Evolutionary conservation across 2,113 vertebrate genomes (phyloP).

Genomic region (Synchiropus splendidus): DNA sequence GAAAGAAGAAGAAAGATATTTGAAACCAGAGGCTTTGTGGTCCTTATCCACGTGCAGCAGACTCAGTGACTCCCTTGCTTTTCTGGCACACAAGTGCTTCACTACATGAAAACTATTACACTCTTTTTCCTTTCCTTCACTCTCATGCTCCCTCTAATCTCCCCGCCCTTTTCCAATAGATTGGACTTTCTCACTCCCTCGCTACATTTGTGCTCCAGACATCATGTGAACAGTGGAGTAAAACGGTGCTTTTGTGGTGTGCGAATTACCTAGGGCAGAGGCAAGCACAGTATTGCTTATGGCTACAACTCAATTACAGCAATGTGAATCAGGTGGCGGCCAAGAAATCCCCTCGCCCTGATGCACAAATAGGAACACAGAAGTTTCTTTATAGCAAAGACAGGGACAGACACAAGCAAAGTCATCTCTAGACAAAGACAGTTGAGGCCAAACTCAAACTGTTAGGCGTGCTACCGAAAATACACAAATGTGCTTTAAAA

Average conservation of each 20-base stretch:
- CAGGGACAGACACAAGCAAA: slow-evolving; percentile 12
- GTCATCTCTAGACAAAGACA: slow-evolving; percentile 22
- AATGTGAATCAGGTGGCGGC: slow-evolving; percentile 60
- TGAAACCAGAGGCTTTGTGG: slow-evolving; percentile 50
- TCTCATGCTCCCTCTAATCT: slow-evolving; percentile 32
- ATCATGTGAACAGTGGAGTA: slow-evolving; percentile 57
- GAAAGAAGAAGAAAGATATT: slow-evolving; percentile 41
- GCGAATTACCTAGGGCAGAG: slow-evolving; percentile 52
- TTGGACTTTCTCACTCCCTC: slow-evolving; percentile 30
- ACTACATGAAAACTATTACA: slow-evolving; percentile 41
- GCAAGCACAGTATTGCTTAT: slow-evolving; percentile 40
- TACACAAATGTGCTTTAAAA: slow-evolving; percentile 7
- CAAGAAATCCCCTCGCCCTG: slow-evolving; percentile 53
- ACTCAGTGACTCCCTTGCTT: slow-evolving; percentile 43
- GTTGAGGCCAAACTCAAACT: neutral
- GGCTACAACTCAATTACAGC: slow-evolving; percentile 61
- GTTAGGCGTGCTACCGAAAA: slow-evolving; percentile 1
- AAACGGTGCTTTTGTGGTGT: slow-evolving; percentile 56
- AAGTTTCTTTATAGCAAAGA: slow-evolving; percentile 43
- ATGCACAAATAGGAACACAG: slow-evolving; percentile 41
- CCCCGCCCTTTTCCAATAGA: slow-evolving; percentile 31
- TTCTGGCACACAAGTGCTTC: slow-evolving; percentile 29
- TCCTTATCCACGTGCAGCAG: slow-evolving; percentile 55
- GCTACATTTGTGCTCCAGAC: slow-evolving; percentile 19
- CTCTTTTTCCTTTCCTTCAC: slow-evolving; percentile 28